These are phyloP conservation scores for Bilobella aurantiaca DNA, from an alignment of 1,140 invertebrate species.

Conservation along the genomic window DNA sequence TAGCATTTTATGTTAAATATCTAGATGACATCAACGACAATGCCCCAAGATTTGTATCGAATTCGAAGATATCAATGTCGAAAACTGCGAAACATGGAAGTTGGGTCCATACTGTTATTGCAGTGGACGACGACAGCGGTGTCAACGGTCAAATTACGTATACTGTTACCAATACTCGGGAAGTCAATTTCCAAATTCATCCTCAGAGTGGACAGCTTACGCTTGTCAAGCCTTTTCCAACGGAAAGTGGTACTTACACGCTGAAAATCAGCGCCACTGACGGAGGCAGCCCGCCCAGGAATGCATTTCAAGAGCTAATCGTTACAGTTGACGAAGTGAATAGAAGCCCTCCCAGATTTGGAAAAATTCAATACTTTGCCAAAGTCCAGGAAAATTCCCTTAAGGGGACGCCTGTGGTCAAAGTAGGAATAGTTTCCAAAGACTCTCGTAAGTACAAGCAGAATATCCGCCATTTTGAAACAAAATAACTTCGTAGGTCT, in stretches of 20 bases:
- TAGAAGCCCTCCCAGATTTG: constrained; percentile 69
- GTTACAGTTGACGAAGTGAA: constrained; percentile 60
- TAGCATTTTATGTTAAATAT: no score
- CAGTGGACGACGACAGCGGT: constrained; percentile 69
- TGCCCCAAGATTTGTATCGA: constrained; percentile 64
- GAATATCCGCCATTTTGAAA: no score
- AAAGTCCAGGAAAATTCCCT: constrained; percentile 58
- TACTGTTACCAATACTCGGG: constrained; percentile 60
- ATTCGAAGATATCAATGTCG: constrained; percentile 37
- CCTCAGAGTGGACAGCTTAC: constrained; percentile 63
- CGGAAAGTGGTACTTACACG: constrained; percentile 46
- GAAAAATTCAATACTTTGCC: constrained; percentile 55
- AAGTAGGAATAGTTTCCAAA: constrained; percentile 61
- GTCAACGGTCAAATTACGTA: constrained; percentile 80
- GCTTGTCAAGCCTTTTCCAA: constrained; percentile 55
- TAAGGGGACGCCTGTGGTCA: constrained; percentile 62
- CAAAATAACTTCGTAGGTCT: constrained; percentile 3
- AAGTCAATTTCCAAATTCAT: constrained; percentile 70
- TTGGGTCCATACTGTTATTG: constrained; percentile 50
- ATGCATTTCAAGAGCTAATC: constrained; percentile 49
- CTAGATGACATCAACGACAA: constrained; percentile 75
- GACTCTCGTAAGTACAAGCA: constrained; percentile 40
- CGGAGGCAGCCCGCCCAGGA: constrained; percentile 59
- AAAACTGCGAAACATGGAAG: constrained; percentile 11
- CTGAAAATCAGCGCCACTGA: constrained; percentile 72